Conservation (phyloP, 2,797 vertebrate species). For the Atherinosoma microstoma region DNA sequence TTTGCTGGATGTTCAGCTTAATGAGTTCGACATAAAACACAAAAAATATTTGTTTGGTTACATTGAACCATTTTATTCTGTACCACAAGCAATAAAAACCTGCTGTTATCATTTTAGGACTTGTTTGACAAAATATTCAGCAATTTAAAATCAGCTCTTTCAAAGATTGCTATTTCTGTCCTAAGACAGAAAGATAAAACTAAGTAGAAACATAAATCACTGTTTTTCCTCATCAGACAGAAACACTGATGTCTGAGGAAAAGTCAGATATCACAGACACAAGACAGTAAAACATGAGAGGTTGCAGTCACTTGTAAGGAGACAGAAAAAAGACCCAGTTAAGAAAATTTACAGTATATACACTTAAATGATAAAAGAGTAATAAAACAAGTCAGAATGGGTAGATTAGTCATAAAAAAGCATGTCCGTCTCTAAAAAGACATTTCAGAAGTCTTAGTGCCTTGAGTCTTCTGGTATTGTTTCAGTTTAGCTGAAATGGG, state of each 20-base stretch:
- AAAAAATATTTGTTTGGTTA: background rate
- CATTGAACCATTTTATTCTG: background rate
- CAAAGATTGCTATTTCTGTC: background rate
- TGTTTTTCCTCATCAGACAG: background rate
- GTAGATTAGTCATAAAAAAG: constrained; percentile 53
- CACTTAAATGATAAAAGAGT: constrained; percentile 65
- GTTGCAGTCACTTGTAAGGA: background rate
- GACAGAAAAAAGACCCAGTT: constrained; percentile 11
- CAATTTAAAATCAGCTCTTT: background rate
- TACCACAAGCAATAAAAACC: background rate
- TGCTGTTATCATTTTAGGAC: background rate
- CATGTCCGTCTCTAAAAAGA: constrained; percentile 33
- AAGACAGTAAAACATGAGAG: background rate
- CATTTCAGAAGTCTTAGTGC: constrained; percentile 40
- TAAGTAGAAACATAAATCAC: background rate
- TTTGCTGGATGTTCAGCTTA: background rate
- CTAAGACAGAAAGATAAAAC: background rate
- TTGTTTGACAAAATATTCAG: background rate
- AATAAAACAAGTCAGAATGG: constrained; percentile 42
- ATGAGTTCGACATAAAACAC: background rate
- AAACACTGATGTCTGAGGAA: background rate
- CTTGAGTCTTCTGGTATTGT: constrained; percentile 17
- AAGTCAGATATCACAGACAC: background rate
- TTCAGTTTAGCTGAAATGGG: background rate
- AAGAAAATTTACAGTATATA: constrained; percentile 47